Evolutionary conservation across 2,888 invertebrate genomes (phyloP).

Genomic region (Fabriciana adippe): DNA sequence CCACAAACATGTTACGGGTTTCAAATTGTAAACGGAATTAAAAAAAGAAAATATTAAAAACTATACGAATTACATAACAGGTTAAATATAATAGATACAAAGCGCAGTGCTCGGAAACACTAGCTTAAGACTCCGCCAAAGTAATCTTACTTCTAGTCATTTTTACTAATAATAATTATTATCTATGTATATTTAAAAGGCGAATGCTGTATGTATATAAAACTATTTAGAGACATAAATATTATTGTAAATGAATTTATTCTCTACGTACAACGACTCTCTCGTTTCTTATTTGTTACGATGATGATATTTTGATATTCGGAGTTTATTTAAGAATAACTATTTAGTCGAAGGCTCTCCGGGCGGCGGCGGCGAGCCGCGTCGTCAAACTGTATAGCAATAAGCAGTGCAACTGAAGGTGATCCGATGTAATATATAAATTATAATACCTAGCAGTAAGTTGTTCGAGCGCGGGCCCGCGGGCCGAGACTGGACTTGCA

Average conservation of each 20-base stretch:
- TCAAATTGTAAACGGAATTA: constrained; percentile 29
- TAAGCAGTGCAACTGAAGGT: constrained; percentile 65
- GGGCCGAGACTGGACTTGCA: constrained; percentile 61
- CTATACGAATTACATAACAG: constrained; percentile 74
- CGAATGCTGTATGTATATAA: constrained; percentile 45
- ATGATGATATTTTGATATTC: constrained; percentile 66
- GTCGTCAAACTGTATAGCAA: constrained; percentile 58
- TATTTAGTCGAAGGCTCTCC: constrained; percentile 45
- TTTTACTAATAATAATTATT: constrained; percentile 38
- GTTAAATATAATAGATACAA: constrained; percentile 55
- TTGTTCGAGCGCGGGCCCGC: constrained; percentile 33
- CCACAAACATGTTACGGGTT: constrained; percentile 4
- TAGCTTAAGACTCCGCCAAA: constrained; percentile 50
- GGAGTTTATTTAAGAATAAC: constrained; percentile 59
- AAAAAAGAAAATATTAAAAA: constrained; percentile 44
- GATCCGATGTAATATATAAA: constrained; percentile 52
- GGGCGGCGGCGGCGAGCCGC: constrained; percentile 28
- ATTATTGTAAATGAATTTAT: constrained; percentile 44
- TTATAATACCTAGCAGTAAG: constrained; percentile 35
- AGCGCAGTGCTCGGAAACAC: constrained; percentile 42
- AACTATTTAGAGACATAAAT: constrained; percentile 51
- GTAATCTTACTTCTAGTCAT: constrained; percentile 48
- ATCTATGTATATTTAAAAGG: constrained; percentile 19
- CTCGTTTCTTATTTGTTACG: constrained; percentile 61
- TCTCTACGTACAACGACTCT: constrained; percentile 65